phyloP scores from a whole-genome alignment of 2,888 invertebrate species.

The Rotaria magnacalcarata region DNA sequence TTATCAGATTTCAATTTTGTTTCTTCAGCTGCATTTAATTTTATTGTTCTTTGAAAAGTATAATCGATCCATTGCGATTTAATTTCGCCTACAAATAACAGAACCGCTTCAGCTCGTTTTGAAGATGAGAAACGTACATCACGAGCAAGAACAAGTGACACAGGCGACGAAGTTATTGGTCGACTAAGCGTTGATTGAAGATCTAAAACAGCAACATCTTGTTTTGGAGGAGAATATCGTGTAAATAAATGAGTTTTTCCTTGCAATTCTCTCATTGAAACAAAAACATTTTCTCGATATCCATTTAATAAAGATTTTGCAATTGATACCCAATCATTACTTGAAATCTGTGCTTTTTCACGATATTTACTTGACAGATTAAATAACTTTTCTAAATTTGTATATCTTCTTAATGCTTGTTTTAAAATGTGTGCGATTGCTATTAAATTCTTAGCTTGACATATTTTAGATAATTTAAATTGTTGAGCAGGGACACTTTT shows the following conservation, averaged over 20 bases:
- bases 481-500: background rate
- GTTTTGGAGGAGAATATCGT: background rate
- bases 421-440: background rate
- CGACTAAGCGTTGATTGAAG: background rate
- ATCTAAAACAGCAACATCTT: background rate
- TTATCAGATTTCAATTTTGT: background rate
- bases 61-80: background rate
- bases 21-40: background rate
- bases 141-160: background rate
- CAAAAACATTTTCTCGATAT: background rate
- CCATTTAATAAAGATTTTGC: background rate
- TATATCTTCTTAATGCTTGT: background rate
- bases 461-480: background rate
- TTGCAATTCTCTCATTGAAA: constrained; percentile 32
- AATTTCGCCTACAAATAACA: background rate
- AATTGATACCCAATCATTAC: background rate
- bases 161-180: background rate
- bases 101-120: background rate
- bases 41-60: background rate
- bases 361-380: background rate
- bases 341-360: background rate
- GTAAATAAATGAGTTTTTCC: background rate
- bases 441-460: background rate
- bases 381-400: background rate
- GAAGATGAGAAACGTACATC: constrained; percentile 8